Base-by-base conservation (phyloP, 2,797 vertebrate species). In the Rhinophrynus dorsalis region DNA sequence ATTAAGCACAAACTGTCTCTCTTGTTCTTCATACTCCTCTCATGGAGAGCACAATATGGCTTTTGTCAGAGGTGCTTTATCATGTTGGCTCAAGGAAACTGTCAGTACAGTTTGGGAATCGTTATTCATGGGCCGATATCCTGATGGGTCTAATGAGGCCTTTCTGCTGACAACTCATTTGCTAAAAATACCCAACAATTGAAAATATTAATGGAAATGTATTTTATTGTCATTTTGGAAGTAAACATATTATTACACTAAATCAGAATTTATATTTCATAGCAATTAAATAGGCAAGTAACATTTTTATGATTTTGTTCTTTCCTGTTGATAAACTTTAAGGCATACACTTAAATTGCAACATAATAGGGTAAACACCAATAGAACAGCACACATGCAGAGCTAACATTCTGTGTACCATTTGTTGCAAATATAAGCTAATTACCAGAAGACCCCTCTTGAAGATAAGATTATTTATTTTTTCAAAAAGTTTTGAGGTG, bases 121-220 rank as follows among this genome's bases (percentile, higher is more conserved):
- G 93, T 96, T 95, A 92, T 91, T 97, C 94, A 95, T 89, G 84
- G 85, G 83, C 87, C 83, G 94, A 94, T 93, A 93, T 88, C 95
- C 94, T 92, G 93, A 96, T 94, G 95, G 82, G 91, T 93, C 91
- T 92, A 94, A 95, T 94, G 92, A 94, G 91, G 93, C 93, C 87
- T 93, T 93, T 92, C 88, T 91, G 90, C 90, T 90, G 91, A 92
- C 86, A 94, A 90, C 83, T 90, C 88, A 85, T 88, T 92, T 92
- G 92, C 88, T 90, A 90, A 90, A 92, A 90, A 90, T 90, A 90
- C 79, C 78, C 81, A 83, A 75, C 74, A 78, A 77, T 78, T 78
- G 81, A 86, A 85, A 81, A 79, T 79, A 74, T 85, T 88, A 80
- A 85, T 82, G 83, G 75, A 67, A 79, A 77, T 83, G 76, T 79